Evolutionary conservation across 2,888 invertebrate species (phyloP).

Genomic region (Camponotus fellah): DNA sequence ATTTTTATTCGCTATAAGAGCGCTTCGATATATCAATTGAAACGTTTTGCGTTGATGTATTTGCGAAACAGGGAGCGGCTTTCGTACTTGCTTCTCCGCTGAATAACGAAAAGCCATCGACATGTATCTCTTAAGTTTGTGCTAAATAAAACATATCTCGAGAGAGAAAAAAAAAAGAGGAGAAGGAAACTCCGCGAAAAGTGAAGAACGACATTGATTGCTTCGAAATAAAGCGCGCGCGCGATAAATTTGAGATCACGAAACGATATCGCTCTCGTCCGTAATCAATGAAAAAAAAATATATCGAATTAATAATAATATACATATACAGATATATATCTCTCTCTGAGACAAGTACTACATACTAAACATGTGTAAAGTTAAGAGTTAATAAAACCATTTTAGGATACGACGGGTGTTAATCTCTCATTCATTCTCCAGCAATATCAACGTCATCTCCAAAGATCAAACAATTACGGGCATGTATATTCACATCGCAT

Average conservation of each 20-base stretch:
- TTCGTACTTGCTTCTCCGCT: conserved; percentile 23
- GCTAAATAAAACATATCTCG: conserved; percentile 43
- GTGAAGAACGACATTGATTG: background rate
- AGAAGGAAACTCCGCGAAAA: background rate
- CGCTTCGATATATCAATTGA: conserved; percentile 58
- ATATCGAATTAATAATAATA: conserved; percentile 69
- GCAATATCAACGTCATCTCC: background rate
- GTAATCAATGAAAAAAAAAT: conserved; percentile 60
- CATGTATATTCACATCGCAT: background rate
- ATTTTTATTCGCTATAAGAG: conserved; percentile 69
- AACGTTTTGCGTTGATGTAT: conserved; percentile 27
- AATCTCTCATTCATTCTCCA: background rate
- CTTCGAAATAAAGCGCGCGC: background rate
- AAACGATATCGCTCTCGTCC: conserved; percentile 47
- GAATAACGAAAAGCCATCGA: conserved; percentile 29
- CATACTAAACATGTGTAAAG: conserved; percentile 84
- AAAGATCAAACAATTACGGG: background rate
- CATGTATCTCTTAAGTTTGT: conserved; percentile 37
- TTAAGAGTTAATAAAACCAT: conserved; percentile 85
- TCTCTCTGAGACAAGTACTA: conserved; percentile 78
- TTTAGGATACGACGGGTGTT: conserved; percentile 78
- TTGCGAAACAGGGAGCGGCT: conserved; percentile 7
- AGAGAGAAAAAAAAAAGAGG: background rate
- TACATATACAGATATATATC: conserved; percentile 77
- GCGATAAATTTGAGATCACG: conserved; percentile 23